These are phyloP conservation scores for Petrocephalus microphthalmus DNA, from an alignment of 2,113 vertebrate species.

Conservation along the genomic window DNA sequence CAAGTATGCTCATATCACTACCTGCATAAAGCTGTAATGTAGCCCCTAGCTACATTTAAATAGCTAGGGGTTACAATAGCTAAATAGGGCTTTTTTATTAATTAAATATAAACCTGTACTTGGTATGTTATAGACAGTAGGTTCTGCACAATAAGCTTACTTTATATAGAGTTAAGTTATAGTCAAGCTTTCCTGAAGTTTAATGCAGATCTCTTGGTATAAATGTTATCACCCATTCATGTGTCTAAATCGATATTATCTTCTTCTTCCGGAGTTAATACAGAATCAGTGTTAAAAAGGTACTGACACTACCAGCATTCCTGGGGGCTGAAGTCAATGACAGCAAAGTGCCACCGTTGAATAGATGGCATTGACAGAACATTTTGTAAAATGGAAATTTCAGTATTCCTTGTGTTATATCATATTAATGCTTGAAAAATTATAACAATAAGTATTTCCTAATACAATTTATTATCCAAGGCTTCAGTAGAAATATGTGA, in stretches of 20 bases:
- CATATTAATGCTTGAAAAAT: not conserved
- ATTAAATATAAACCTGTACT: not conserved
- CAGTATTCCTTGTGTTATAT: not conserved
- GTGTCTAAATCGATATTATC: not conserved
- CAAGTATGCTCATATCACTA: not conserved
- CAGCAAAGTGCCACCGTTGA: not conserved
- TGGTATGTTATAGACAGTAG: not conserved
- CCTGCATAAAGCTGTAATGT: not conserved
- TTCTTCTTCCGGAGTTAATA: not conserved
- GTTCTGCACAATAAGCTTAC: not conserved
- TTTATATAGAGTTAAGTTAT: not conserved
- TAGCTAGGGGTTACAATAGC: no score
- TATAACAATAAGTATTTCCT: not conserved
- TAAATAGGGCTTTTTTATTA: not conserved
- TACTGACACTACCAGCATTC: not conserved
- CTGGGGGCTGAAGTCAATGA: not conserved
- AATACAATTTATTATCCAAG: not conserved
- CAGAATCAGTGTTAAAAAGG: not conserved
- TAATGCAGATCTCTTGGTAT: not conserved
- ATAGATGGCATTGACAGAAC: not conserved
- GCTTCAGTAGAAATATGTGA: not conserved
- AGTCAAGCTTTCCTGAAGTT: not conserved
- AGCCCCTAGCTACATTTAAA: not conserved
- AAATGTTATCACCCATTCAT: not conserved
- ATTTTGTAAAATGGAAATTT: slow-evolving; percentile 4